These are phyloP conservation scores for Drosophila nigrodunni DNA, from an alignment of 1,140 invertebrate genomes.

Conservation along the genomic window DNA sequence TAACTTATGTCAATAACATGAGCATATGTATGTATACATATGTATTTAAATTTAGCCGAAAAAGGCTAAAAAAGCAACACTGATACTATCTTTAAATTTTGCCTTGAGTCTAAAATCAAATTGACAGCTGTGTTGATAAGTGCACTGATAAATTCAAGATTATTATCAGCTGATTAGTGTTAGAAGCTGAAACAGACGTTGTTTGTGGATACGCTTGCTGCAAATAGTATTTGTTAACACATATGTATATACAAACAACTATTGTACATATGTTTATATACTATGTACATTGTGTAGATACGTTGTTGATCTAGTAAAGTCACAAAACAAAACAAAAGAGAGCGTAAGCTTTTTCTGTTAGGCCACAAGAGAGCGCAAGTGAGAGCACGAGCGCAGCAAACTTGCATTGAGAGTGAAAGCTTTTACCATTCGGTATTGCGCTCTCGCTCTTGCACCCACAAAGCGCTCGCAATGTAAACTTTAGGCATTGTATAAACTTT, in stretches of 20 bases:
- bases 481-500: conserved; percentile 70
- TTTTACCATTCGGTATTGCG: conserved; percentile 15
- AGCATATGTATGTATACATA: too few species aligned
- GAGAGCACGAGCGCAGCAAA: conserved; percentile 5
- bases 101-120: too few species aligned
- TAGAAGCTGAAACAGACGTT: neutral
- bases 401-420: conserved; percentile 38
- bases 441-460: conserved; percentile 11
- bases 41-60: too few species aligned
- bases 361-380: neutral
- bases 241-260: neutral
- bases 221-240: neutral
- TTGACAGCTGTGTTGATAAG: too few species aligned
- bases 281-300: conserved; percentile 4
- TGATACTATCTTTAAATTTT: too few species aligned
- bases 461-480: conserved; percentile 14
- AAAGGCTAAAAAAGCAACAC: too few species aligned
- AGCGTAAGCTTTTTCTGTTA: conserved; percentile 22
- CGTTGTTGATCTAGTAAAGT: conserved; percentile 25
- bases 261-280: conserved; percentile 5
- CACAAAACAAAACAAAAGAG: conserved; percentile 19
- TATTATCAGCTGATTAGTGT: too few species aligned
- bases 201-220: neutral
- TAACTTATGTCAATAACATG: too few species aligned
- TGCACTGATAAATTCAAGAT: too few species aligned